Evolutionary conservation across 2,888 invertebrate species (phyloP).

Genomic region (Pseudeuparius sepicola): DNA sequence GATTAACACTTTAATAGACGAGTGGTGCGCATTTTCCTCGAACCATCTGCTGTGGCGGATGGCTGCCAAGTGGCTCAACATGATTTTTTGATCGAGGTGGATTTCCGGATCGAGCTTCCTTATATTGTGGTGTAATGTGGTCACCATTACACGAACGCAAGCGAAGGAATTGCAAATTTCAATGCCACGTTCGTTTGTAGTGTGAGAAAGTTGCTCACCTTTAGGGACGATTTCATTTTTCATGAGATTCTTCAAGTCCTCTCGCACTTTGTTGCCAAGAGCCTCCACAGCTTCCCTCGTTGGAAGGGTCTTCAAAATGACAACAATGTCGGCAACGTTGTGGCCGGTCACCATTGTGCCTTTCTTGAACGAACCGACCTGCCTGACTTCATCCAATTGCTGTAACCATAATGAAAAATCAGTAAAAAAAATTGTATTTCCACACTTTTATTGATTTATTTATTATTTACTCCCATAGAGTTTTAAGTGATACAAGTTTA

Average conservation of each 20-base stretch:
- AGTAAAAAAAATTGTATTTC: no score
- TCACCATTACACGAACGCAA: constrained; percentile 80
- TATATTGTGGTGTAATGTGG: constrained; percentile 89
- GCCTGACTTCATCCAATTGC: constrained; percentile 90
- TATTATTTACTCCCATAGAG: no score
- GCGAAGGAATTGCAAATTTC: constrained; percentile 79
- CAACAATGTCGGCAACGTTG: constrained; percentile 93
- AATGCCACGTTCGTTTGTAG: constrained; percentile 70
- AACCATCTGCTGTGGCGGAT: constrained; percentile 96
- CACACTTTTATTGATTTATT: no score
- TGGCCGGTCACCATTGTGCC: constrained; percentile 95
- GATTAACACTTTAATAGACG: constrained; percentile 86
- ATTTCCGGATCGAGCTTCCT: constrained; percentile 87
- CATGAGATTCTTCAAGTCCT: constrained; percentile 72
- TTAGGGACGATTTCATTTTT: constrained; percentile 52
- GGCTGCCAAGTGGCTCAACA: constrained; percentile 85
- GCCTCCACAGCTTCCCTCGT: constrained; percentile 93
- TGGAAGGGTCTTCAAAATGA: constrained; percentile 91
- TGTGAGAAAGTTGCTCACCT: constrained; percentile 45
- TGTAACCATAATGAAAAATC: no score
- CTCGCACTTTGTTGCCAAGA: constrained; percentile 75
- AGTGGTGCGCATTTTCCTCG: constrained; percentile 95
- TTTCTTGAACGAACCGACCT: constrained; percentile 96
- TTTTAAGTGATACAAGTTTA: no score
- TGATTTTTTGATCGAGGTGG: constrained; percentile 61